Conservation (phyloP, 2,888 invertebrate genomes). For the Drosophila villosipedis region DNA sequence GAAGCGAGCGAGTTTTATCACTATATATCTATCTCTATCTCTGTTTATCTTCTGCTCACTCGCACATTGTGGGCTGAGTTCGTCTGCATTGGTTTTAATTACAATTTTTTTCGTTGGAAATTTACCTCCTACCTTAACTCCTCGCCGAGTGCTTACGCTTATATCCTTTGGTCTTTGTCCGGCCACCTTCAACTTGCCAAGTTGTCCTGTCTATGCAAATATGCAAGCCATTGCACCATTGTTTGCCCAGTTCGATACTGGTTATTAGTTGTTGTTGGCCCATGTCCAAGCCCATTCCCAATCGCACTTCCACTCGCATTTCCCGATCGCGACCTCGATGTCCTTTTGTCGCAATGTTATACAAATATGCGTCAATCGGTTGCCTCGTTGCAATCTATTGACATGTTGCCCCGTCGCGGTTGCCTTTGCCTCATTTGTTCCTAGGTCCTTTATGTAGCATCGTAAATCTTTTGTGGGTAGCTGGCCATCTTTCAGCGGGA, state of each 20-base stretch:
- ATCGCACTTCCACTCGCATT: slow-evolving; percentile 6
- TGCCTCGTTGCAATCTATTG: slow-evolving; percentile 33
- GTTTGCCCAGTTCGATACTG: slow-evolving; percentile 50
- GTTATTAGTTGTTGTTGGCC: slow-evolving; percentile 39
- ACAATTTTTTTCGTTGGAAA: slow-evolving; percentile 42
- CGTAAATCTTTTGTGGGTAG: slow-evolving; percentile 64
- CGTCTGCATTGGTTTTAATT: slow-evolving; percentile 20
- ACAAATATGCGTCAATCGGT: slow-evolving; percentile 69
- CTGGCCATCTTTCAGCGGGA: slow-evolving; percentile 28
- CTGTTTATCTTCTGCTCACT: slow-evolving; percentile 1
- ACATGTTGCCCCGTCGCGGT: slow-evolving; percentile 46
- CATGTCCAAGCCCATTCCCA: slow-evolving; percentile 5
- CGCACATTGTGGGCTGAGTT: slow-evolving; percentile 9
- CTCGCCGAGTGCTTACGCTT: slow-evolving; percentile 33
- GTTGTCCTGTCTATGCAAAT: slow-evolving; percentile 46
- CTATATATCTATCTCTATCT: background rate
- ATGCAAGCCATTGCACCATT: slow-evolving; percentile 29
- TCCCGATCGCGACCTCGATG: slow-evolving; percentile 26
- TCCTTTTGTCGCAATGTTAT: slow-evolving; percentile 75
- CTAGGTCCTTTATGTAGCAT: slow-evolving; percentile 52
- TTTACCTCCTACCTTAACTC: slow-evolving; percentile 49
- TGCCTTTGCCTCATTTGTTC: slow-evolving; percentile 38
- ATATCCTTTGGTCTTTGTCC: slow-evolving; percentile 18
- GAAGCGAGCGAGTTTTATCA: slow-evolving; percentile 59
- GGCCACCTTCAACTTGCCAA: background rate